These are phyloP conservation scores for Aleiodes sp. DNA, from an alignment of 1,140 invertebrate genomes.

Conservation along the genomic window DNA sequence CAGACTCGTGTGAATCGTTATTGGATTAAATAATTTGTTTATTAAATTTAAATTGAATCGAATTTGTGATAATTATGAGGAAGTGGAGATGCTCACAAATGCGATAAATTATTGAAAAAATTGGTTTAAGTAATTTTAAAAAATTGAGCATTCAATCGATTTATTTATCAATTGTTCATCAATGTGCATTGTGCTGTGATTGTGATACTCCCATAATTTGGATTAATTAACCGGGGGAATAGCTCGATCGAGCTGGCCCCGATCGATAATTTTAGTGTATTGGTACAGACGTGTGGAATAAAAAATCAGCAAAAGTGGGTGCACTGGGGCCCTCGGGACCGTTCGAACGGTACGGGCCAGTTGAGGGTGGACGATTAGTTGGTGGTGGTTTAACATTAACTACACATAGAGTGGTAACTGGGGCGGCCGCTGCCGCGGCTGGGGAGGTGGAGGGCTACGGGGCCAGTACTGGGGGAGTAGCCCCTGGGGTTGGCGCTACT, in stretches of 20 bases:
- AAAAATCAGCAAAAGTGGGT: constrained; percentile 61
- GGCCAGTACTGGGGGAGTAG: constrained; percentile 74
- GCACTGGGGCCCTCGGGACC: constrained; percentile 64
- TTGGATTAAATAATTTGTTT: neutral
- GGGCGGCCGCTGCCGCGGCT: constrained; percentile 58
- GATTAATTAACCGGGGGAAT: neutral
- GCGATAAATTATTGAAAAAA: too few species aligned
- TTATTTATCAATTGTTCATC: neutral
- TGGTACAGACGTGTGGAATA: constrained; percentile 44
- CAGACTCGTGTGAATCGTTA: neutral
- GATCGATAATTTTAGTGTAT: constrained; percentile 14
- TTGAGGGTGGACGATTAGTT: constrained; percentile 60
- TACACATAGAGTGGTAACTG: constrained; percentile 53
- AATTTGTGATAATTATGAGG: neutral
- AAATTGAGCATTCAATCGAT: neutral
- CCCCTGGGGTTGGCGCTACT: constrained; percentile 68
- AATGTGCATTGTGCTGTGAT: constrained; percentile 15
- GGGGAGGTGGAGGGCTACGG: constrained; percentile 64
- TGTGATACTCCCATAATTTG: neutral
- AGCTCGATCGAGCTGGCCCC: neutral
- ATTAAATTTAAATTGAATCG: neutral
- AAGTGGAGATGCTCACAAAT: too few species aligned
- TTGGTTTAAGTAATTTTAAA: neutral
- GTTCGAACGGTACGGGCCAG: constrained; percentile 62
- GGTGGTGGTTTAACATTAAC: constrained; percentile 51